phyloP scores from a whole-genome alignment of 2,888 invertebrate genomes.

The Ferrisia virgata region DNA sequence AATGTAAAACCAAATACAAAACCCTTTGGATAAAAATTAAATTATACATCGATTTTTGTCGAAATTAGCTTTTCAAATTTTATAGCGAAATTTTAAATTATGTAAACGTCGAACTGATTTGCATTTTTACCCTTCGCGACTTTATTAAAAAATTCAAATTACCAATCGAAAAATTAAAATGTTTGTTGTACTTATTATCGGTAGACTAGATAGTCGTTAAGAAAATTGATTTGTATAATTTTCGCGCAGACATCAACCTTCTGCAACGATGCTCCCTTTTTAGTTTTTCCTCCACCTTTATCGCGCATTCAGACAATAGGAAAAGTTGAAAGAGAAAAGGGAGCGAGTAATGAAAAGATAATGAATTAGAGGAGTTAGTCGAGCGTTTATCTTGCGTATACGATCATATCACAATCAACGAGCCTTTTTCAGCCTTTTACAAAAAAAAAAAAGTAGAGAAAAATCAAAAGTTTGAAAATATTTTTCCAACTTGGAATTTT shows the following conservation, averaged over 20 bases:
- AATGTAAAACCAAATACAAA: background rate
- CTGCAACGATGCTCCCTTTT: background rate
- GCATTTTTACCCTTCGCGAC: background rate
- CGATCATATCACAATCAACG: background rate
- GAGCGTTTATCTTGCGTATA: background rate
- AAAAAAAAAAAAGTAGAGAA: background rate
- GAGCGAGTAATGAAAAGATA: background rate
- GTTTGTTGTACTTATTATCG: slow-evolving; percentile 32
- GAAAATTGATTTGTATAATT: slow-evolving; percentile 32
- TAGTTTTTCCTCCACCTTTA: background rate
- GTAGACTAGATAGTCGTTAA: slow-evolving; percentile 24
- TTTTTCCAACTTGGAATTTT: background rate
- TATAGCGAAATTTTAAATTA: slow-evolving; percentile 30
- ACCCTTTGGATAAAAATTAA: slow-evolving; percentile 32
- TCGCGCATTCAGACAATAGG: background rate
- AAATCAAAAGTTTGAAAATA: background rate
- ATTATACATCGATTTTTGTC: slow-evolving; percentile 30
- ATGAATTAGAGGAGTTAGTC: slow-evolving; percentile 4
- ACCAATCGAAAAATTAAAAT: slow-evolving; percentile 32
- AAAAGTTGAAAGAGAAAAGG: background rate
- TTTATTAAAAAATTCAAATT: slow-evolving; percentile 34
- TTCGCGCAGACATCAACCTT: background rate
- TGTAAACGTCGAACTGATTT: slow-evolving; percentile 14
- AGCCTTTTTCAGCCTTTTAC: background rate
- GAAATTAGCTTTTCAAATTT: slow-evolving; percentile 30